These are phyloP conservation scores for Drosophila insularis DNA, from an alignment of 1,140 invertebrate genomes.

Conservation along the genomic window DNA sequence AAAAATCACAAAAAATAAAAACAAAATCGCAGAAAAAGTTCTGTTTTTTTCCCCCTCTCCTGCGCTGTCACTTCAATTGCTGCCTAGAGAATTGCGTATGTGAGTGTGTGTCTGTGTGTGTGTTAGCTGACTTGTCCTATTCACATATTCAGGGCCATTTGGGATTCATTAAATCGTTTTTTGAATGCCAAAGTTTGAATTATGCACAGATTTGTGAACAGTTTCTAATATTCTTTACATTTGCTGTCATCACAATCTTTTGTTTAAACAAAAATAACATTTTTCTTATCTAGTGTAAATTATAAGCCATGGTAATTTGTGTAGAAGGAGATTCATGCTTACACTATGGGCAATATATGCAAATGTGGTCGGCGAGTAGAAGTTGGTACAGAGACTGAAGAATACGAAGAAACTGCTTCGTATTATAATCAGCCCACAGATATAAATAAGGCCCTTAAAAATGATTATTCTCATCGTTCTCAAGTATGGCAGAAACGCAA, in stretches of 20 bases:
- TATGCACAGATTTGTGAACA: conserved; percentile 25
- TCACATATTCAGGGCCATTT: conserved; percentile 8
- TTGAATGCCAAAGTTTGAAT: conserved; percentile 34
- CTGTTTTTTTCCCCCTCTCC: conserved; percentile 27
- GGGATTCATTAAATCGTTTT: conserved; percentile 21
- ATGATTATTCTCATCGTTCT: neutral
- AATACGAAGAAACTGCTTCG: neutral
- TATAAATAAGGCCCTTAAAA: neutral
- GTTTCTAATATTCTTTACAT: neutral
- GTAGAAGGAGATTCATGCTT: neutral
- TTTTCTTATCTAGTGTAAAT: neutral
- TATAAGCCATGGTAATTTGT: neutral
- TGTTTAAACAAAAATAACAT: neutral
- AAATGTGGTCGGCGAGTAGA: neutral
- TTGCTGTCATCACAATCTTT: neutral
- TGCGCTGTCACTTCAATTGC: conserved; percentile 56
- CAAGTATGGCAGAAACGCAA: neutral
- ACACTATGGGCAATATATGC: neutral
- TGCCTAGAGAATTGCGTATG: conserved; percentile 29
- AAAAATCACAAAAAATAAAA: conserved; percentile 26
- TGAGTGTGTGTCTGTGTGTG: conserved; percentile 3
- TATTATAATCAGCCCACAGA: neutral
- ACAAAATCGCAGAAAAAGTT: conserved; percentile 28
- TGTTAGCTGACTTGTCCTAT: conserved; percentile 19
- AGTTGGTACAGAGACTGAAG: neutral